Conservation (phyloP, 2,797 vertebrate species). For the Parauchenoglanis punctatus region DNA sequence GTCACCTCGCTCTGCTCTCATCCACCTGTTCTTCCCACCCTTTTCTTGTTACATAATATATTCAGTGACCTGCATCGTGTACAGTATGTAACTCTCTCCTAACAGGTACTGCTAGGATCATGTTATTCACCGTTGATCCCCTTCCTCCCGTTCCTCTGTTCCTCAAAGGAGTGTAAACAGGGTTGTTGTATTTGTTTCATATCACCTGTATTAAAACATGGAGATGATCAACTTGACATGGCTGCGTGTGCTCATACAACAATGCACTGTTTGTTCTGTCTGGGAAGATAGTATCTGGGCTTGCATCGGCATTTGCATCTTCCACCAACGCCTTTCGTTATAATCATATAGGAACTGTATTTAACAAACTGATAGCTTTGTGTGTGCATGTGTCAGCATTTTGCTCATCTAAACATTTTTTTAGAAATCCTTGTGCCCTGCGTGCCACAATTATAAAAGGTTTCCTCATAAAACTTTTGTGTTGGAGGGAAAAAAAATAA, state of each 20-base stretch:
- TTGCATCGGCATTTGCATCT: background rate
- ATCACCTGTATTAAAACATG: slow-evolving; percentile 83
- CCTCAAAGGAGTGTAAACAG: slow-evolving; percentile 76
- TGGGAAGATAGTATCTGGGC: background rate
- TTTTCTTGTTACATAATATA: slow-evolving; percentile 78
- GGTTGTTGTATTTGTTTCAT: slow-evolving; percentile 84
- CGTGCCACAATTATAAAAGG: background rate
- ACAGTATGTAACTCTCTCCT: slow-evolving; percentile 76
- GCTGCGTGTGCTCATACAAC: slow-evolving; percentile 68
- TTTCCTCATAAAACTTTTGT: background rate
- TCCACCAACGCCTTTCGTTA: background rate
- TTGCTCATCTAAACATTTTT: background rate
- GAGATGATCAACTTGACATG: slow-evolving; percentile 73
- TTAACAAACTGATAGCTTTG: background rate
- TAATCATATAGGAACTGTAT: background rate
- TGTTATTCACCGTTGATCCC: slow-evolving; percentile 68
- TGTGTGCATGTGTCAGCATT: background rate
- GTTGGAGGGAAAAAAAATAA: background rate
- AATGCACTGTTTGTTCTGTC: background rate
- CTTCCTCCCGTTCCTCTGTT: slow-evolving; percentile 23
- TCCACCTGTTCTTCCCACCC: slow-evolving; percentile 65
- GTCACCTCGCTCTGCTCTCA: background rate
- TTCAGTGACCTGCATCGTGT: slow-evolving; percentile 80
- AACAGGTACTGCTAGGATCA: slow-evolving; percentile 75
- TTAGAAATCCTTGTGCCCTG: background rate